Evolutionary conservation across 2,888 invertebrate genomes (phyloP).

Genomic region (Acanthosoma haemorrhoidale): DNA sequence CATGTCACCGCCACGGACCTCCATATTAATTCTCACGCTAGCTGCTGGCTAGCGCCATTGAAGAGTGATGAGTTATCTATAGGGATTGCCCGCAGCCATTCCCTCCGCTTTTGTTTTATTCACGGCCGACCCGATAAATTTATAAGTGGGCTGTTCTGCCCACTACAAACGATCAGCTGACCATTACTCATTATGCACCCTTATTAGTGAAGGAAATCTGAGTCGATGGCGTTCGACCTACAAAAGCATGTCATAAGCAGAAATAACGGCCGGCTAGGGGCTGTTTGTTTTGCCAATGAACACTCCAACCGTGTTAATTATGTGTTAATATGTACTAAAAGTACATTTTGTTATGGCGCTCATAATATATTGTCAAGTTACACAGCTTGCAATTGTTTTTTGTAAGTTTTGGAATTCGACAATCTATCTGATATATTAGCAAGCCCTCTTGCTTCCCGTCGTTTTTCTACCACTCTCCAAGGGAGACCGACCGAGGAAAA

Average conservation of each 20-base stretch:
- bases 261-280: background rate
- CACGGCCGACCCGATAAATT: slow-evolving; percentile 15
- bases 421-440: too few relatives aligned
- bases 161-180: slow-evolving; percentile 7
- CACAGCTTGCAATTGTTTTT: too few relatives aligned
- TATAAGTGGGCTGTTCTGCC: slow-evolving; percentile 13
- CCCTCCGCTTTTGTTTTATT: slow-evolving; percentile 16
- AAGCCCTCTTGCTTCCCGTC: too few relatives aligned
- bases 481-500: too few relatives aligned
- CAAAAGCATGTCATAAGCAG: background rate
- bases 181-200: slow-evolving; percentile 9
- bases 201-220: background rate
- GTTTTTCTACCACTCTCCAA: too few relatives aligned
- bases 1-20: background rate
- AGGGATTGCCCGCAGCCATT: background rate
- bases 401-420: too few relatives aligned
- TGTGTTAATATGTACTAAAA: too few relatives aligned
- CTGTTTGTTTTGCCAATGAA: background rate
- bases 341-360: too few relatives aligned
- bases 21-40: background rate
- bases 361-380: too few relatives aligned
- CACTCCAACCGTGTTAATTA: too few relatives aligned
- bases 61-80: slow-evolving; percentile 23
- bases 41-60: background rate
- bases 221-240: background rate